A percentile compares a stretch with the other conserved stretches of the same genome.
These are phyloP conservation scores for Sorex maritimensis DNA, from an alignment of 2,797 vertebrate species.

Conservation along the genomic window DNA sequence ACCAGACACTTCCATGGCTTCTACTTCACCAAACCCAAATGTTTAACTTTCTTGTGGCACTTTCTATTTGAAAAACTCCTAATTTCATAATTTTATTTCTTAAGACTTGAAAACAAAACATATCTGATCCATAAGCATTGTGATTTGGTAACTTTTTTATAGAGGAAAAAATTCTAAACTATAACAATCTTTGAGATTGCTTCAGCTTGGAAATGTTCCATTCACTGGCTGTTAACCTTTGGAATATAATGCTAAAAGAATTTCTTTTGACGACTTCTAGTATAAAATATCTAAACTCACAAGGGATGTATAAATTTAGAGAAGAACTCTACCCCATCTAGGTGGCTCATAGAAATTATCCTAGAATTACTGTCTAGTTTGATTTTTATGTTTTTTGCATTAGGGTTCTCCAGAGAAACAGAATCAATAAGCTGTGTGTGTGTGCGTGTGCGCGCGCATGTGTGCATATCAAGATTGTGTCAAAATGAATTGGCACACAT, in stretches of 20 bases:
- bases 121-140: not conserved
- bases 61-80: not conserved
- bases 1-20: not conserved
- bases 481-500: not conserved
- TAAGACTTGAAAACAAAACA: not conserved
- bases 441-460: no score
- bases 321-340: not conserved
- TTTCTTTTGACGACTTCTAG: not conserved
- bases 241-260: not conserved
- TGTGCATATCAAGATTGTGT: not conserved
- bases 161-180: not conserved
- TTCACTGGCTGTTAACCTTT: not conserved
- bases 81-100: not conserved
- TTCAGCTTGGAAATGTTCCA: not conserved
- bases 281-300: not conserved
- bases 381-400: not conserved
- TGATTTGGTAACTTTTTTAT: not conserved
- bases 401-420: not conserved
- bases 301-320: not conserved
- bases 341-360: not conserved
- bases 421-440: not conserved
- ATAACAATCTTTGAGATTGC: not conserved
- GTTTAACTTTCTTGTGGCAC: not conserved
- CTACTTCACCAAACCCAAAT: not conserved
- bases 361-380: not conserved